These are phyloP conservation scores for Sarcoramphus papa DNA, from an alignment of 2,797 vertebrate species.

Conservation along the genomic window DNA sequence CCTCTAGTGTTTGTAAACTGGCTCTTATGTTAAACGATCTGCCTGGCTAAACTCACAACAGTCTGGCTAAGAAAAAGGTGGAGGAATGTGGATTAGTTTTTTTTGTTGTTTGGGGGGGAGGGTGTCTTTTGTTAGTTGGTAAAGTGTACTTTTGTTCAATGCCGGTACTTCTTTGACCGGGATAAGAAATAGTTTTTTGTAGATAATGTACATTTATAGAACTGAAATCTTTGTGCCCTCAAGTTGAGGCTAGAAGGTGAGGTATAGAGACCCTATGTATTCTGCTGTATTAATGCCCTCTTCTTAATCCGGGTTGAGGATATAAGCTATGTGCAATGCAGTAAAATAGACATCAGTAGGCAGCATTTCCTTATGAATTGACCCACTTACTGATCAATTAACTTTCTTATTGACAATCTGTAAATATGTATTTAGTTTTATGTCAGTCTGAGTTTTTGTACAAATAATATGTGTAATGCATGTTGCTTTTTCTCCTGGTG, in stretches of 20 bases:
- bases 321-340: background rate
- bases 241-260: background rate
- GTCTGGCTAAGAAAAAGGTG: background rate
- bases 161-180: background rate
- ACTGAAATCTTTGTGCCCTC: background rate
- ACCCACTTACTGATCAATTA: background rate
- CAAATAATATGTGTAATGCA: background rate
- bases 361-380: slow-evolving; percentile 21
- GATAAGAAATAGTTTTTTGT: background rate
- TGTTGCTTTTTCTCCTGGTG: background rate
- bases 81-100: background rate
- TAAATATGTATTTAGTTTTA: background rate
- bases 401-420: background rate
- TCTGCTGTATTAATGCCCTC: background rate
- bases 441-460: background rate
- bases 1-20: background rate
- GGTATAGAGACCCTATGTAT: background rate
- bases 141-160: background rate
- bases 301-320: background rate
- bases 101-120: background rate
- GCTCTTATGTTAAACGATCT: background rate
- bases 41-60: background rate
- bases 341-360: slow-evolving; percentile 4
- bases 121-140: background rate
- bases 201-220: background rate